Conservation (phyloP, 2,888 invertebrate species). For the Leucophenga maculata region DNA sequence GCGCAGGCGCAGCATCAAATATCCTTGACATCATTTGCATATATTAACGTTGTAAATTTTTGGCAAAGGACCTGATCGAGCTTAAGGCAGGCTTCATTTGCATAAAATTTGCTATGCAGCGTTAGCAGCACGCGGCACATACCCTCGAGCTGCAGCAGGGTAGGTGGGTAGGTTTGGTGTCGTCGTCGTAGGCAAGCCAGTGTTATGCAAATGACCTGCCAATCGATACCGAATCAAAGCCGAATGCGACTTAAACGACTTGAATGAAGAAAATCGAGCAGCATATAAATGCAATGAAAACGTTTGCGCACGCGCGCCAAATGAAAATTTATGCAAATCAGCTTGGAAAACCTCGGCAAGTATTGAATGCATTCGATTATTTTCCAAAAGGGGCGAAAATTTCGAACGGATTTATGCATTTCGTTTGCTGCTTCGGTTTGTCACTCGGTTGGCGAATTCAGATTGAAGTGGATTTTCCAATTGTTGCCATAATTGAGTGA, state of each 20-base stretch:
- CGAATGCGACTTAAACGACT: slow-evolving; percentile 23
- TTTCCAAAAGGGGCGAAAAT: slow-evolving; percentile 48
- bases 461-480: slow-evolving; percentile 60
- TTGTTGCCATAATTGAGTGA: slow-evolving; percentile 57
- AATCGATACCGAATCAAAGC: slow-evolving; percentile 27
- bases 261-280: too few species aligned
- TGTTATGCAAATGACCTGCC: slow-evolving; percentile 71
- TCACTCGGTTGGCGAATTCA: slow-evolving; percentile 58
- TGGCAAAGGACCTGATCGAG: slow-evolving; percentile 45
- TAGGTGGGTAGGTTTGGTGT: slow-evolving; percentile 5
- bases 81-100: slow-evolving; percentile 38
- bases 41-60: slow-evolving; percentile 60
- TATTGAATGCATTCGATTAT: slow-evolving; percentile 48
- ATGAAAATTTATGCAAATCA: slow-evolving; percentile 61
- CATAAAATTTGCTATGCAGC: slow-evolving; percentile 62
- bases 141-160: slow-evolving; percentile 26
- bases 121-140: slow-evolving; percentile 4
- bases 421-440: slow-evolving; percentile 46
- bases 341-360: slow-evolving; percentile 13
- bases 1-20: slow-evolving; percentile 40
- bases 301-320: slow-evolving; percentile 54
- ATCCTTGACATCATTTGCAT: slow-evolving; percentile 57
- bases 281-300: not conserved
- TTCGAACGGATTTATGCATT: slow-evolving; percentile 33
- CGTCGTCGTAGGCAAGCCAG: slow-evolving; percentile 40